A percentile compares a stretch with the other conserved stretches of the same genome.
These are phyloP conservation scores for Microcebus tavaratra DNA, from an alignment of 2,113 vertebrate species.

Conservation along the genomic window DNA sequence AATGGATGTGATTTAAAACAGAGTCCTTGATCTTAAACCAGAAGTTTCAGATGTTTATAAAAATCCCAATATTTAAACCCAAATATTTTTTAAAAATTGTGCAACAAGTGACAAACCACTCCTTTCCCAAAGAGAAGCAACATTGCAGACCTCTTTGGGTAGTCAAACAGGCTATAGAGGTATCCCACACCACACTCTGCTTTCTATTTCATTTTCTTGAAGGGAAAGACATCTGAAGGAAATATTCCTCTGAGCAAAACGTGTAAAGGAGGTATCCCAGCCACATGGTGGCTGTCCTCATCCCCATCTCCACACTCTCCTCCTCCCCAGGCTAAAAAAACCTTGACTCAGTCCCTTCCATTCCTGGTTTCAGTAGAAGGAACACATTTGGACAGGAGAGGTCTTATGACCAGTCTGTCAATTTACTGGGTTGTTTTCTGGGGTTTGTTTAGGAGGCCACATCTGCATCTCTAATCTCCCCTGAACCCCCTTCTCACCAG, in stretches of 20 bases:
- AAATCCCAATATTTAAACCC: background rate
- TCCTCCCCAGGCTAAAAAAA: background rate
- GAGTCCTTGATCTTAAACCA: background rate
- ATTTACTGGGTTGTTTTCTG: background rate
- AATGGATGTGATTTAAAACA: background rate
- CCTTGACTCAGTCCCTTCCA: background rate
- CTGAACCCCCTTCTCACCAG: background rate
- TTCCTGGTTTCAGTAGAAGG: background rate
- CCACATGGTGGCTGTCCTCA: background rate
- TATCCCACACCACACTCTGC: background rate
- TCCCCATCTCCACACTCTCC: background rate
- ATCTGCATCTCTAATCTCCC: background rate
- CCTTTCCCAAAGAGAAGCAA: background rate
- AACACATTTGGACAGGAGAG: background rate
- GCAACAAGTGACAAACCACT: background rate
- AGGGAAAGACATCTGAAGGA: slow-evolving; percentile 2
- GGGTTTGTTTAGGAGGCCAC: background rate
- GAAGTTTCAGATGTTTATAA: slow-evolving; percentile 10
- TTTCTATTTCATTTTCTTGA: slow-evolving; percentile 18
- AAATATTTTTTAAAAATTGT: background rate
- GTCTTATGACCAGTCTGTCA: background rate
- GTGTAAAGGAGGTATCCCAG: background rate
- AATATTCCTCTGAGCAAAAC: slow-evolving; percentile 26
- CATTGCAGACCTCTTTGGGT: background rate
- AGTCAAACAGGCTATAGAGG: background rate